These are phyloP conservation scores for Brachionus koreanus DNA, from an alignment of 1,140 invertebrate genomes.

Conservation along the genomic window DNA sequence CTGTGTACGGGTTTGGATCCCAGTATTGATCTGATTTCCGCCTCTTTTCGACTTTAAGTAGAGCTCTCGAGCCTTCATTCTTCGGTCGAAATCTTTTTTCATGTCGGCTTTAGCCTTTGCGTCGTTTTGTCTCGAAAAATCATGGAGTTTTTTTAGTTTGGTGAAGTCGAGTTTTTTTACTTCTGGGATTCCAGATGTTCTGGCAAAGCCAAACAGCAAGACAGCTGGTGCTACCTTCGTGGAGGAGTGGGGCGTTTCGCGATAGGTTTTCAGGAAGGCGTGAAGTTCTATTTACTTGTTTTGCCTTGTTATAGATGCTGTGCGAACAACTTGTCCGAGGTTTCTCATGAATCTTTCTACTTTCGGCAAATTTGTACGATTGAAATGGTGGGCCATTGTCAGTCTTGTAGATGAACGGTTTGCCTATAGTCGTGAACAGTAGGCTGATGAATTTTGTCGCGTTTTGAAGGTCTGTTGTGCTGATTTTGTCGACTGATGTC, in stretches of 20 bases:
- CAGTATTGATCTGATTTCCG: not conserved
- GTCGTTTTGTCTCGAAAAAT: not conserved
- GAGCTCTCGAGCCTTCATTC: not conserved
- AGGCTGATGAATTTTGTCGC: constrained; percentile 10
- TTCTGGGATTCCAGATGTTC: not conserved
- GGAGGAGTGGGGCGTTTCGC: not conserved
- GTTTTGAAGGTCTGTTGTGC: not conserved
- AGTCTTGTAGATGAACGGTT: constrained; percentile 44
- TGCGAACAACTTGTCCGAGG: constrained; percentile 1
- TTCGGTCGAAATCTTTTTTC: not conserved
- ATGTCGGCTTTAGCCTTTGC: not conserved
- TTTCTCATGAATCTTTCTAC: constrained; percentile 44
- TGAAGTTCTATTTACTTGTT: not conserved
- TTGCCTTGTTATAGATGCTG: not conserved
- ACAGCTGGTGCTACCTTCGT: not conserved
- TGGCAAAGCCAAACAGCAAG: not conserved
- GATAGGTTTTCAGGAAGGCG: not conserved
- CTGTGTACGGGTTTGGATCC: not conserved
- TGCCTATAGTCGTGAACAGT: constrained; percentile 46
- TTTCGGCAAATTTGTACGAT: constrained; percentile 38
- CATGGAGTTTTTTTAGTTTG: not conserved
- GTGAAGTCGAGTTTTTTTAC: not conserved
- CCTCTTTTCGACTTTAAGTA: not conserved
- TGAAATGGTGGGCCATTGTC: constrained; percentile 47
- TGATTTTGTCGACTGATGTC: not conserved